Evolutionary conservation across 2,888 invertebrate genomes (phyloP), one percentile per base, ranked within the genome.

Genomic region (Agriopis leucophaearia): DNA sequence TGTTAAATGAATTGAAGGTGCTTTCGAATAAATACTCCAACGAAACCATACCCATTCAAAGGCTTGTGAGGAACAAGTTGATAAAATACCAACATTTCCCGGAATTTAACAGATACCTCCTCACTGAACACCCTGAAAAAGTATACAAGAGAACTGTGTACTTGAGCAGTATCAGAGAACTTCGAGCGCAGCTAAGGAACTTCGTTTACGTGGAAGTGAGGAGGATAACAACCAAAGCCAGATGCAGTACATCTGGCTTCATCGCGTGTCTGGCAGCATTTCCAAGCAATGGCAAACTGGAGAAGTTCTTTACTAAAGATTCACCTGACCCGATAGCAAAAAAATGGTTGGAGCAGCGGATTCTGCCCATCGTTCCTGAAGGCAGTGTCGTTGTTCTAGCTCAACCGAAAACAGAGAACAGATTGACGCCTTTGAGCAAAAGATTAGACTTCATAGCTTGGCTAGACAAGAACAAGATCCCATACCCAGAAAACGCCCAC

Each of bases 141-240:
- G 48, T 61, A 1, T 74, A 73, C 40, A 15, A 66, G 0, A 69
- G 74, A n/a, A 62, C 69, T 9, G 7, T 71, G 15, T 74, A 73
- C 42, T 51, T 74, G 35, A 70, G 51, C 16, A 65, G 65, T 12
- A 27, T 74, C 0, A 54, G 42, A 16, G 35, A 40, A 27, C 55
- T 44, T 48, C 69, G 74, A 55, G 16, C 50, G 8, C 64, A 52
- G 13, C 42, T 44, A 0, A 64, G 27, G 18, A 45, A 54, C 12
- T 61, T 74, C 5, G 60, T 67, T 8, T 73, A 74, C 47, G 70
- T 74, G 15, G 50, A 69, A 35, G 47, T 69, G 0, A 67, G 12
- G 13, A 54, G 38, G n/a, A 57, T 40, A 18, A 15, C 16, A 4
- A 42, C 55, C 15, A n/a, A n/a, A n/a, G n/a, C n/a, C n/a, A 38